Base-by-base conservation (phyloP, 2,888 invertebrate species). In the Theretra japonica region DNA sequence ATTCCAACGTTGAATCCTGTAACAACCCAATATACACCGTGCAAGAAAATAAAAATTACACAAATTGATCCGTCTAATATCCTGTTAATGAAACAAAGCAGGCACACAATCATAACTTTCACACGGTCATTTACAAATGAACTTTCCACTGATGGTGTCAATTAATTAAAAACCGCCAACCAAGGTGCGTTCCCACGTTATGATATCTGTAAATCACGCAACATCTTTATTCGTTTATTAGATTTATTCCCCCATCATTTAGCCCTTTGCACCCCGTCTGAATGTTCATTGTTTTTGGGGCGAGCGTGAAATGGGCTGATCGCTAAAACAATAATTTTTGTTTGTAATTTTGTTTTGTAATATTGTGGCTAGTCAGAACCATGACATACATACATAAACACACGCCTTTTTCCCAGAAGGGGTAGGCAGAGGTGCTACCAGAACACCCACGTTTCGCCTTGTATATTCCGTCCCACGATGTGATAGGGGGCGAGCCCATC, bases 141-240 rank as follows among this genome's bases (percentile, higher is more conserved):
- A 83, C 81, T 83, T 77, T 79, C 77, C 81, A 86, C 83, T 86
- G 85, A 83, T 81, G 78, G 81, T 81, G 80, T 90, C 90, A 93
- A 93, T 93, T 94, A 94, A 94, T 94, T 91, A 93, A 90, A 73
- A 83, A 81, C 80, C 81, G 86, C 86, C 90, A 93, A 93, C 92
- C 91, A 93, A 94, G 91, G 93, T 90, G 88, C 80, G 87, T 93
- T 93, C 93, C 92, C 92, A 91, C 91, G 90, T 76, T 84, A 85
- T 91, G 91, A 93, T 94, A 92, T 90, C 92, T 89, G 85, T 79
- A 90, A 93, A 94, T 94, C 94, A 94, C 93, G 94, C 94, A 94
- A 94, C 93, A 94, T 94, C 94, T 94, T 94, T 88, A 94, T 92
- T 87, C 87, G 82, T 86, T 89, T 89, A 90, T 90, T 90, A 86